Base-by-base conservation (phyloP, 2,888 invertebrate species). In the Mellilla xanthometata region DNA sequence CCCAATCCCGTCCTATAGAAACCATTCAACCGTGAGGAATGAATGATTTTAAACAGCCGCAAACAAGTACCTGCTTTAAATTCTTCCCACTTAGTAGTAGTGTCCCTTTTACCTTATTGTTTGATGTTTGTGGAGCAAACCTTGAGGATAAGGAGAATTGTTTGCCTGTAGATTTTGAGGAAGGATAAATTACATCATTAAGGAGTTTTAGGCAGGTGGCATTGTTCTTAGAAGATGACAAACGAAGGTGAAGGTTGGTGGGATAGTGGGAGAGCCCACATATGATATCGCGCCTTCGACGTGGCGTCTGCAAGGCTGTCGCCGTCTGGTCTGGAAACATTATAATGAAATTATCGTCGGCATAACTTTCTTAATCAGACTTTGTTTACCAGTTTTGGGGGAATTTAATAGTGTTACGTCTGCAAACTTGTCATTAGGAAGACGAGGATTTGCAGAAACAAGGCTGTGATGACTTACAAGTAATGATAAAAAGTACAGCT, bases 11-110 rank as follows among this genome's bases (percentile, higher is more conserved):
- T 60, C 66, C 65, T 62, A 70, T 68, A 72, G 66, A 76, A 78
- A 76, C 71, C 72, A 78, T 81, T 83, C 64, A 81, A 76, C 69
- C 76, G 72, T 76, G 65, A 70, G 57, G 71, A 81, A 81, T 83
- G 76, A 81, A 83, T 83, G 80, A 78, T 79, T 77, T 72, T 64
- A 67, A 78, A 75, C 71, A 76, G 64, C 61, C 67, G 50, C 63
- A 64, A 62, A 62, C 60, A 71, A 76, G 75, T 78, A 76, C 72
- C 70, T 72, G 76, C 68, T 78, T 78, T 68, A 68, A 65, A 76
- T 74, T 71, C 68, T 67, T 65, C 54, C 62, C 62, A 65, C 65
- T 67, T 44, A 43, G 49, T 56, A 48, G 56, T 62, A 56, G 62
- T 50, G 58, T 46, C 60, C 57, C 56, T 49, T 46, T 40, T 43